These are phyloP conservation scores for Theretra japonica DNA, from an alignment of 2,888 invertebrate species.

Conservation along the genomic window DNA sequence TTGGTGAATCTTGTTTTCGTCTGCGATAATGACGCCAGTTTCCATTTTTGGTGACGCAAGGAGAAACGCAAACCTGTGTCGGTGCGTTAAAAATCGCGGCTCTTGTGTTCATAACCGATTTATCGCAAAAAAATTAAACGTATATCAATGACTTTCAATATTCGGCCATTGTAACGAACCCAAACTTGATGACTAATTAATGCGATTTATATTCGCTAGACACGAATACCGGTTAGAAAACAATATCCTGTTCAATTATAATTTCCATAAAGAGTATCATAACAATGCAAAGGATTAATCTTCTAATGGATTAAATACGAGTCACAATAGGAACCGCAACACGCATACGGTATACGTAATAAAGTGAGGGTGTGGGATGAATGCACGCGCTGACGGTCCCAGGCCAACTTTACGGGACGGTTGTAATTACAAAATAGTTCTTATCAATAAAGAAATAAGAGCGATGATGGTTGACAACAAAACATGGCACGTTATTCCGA, in stretches of 20 bases:
- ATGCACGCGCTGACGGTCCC: slow-evolving; percentile 68
- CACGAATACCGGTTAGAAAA: slow-evolving; percentile 33
- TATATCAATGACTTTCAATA: slow-evolving; percentile 7
- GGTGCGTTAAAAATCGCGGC: slow-evolving; percentile 27
- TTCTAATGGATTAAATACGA: slow-evolving; percentile 77
- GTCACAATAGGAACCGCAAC: slow-evolving; percentile 76
- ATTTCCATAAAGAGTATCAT: slow-evolving; percentile 57
- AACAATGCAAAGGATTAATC: slow-evolving; percentile 75
- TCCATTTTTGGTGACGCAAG: slow-evolving; percentile 60
- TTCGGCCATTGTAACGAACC: slow-evolving; percentile 6
- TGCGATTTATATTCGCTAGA: slow-evolving; percentile 1
- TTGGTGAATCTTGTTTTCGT: slow-evolving; percentile 59
- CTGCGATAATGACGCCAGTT: slow-evolving; percentile 65
- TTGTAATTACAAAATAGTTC: slow-evolving; percentile 48
- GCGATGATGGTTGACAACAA: slow-evolving; percentile 41
- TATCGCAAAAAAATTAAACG: background rate
- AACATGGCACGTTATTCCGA: slow-evolving; percentile 63
- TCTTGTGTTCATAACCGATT: slow-evolving; percentile 7
- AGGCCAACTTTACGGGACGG: slow-evolving; percentile 35
- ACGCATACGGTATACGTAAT: slow-evolving; percentile 79
- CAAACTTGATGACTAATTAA: slow-evolving; percentile 6
- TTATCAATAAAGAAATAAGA: slow-evolving; percentile 54
- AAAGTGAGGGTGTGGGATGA: slow-evolving; percentile 78
- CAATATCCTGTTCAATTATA: slow-evolving; percentile 38
- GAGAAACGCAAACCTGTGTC: slow-evolving; percentile 38